Base-by-base conservation (phyloP, 2,888 invertebrate species). In the Dicyrtoma fusca region DNA sequence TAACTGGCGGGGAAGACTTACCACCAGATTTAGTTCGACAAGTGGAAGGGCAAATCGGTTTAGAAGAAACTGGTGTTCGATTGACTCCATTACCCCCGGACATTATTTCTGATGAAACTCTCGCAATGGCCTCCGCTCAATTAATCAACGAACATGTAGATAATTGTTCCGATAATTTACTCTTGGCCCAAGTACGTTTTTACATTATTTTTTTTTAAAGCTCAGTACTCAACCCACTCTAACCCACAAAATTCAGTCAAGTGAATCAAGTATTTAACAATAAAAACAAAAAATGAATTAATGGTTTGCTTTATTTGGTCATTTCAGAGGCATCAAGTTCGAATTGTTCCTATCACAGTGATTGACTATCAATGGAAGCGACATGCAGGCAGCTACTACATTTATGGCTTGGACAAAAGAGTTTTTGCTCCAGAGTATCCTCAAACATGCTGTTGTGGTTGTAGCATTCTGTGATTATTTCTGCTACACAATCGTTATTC, bases 31-130 rank as follows among this genome's bases (percentile, higher is more conserved):
- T 85, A 34, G 25, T 64, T 6, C 64, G 64, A 23, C 82, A 82
- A 72, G 86, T 85, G 5, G 82, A 83, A 1, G 87, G 86, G 13
- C 84, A 86, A 78, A 82, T 84, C 23, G 86, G 85, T 4, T 85
- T 86, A 76, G 84, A 86, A 78, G 86, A 87, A 80, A 84, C 85
- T 69, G 82, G 83, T 10, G 81, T 82, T n/a, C 81, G 83, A 76
- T 83, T 86, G 17, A 82, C 82, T 77, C 85, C 86, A 5, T 82
- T 86, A 23, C 71, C 83, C 77, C 83, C 85, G 4, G 83, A 85
- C 25, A 83, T 83, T 51, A 84, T 85, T 73, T 84, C 84, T 11
- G 86, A 86, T 74, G 83, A 83, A 70, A 84, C 84, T 57, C 83
- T 86, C 53, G 85, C 85, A 79, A 82, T 83, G 75, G 86, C 86